Base-by-base conservation (phyloP, 2,888 invertebrate genomes). In the Apotomis capreana region DNA sequence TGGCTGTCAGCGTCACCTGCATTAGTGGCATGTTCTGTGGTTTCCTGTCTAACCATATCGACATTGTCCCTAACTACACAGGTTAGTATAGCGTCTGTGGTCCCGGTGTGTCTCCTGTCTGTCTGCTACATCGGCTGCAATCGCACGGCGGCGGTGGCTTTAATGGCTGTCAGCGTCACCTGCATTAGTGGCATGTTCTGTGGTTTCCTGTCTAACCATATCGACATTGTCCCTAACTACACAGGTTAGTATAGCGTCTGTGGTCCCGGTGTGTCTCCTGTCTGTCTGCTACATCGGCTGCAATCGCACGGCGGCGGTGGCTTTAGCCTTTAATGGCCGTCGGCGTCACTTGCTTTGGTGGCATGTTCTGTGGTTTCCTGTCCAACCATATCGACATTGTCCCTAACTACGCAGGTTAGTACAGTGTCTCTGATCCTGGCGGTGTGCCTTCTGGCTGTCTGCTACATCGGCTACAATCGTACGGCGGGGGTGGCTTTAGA, bases 321-420 rank as follows among this genome's bases (percentile, higher is more conserved):
- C 26, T 26, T 26, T n/a, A n/a, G 0, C 90, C 92, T 0, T 83
- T 96, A 5, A 95, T 95, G 94, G 94, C 95, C 0, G 76, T 95
- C 0, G 95, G 94, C 0, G 46, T 97, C 12, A 96, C 96, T 4
- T 91, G 95, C 74, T 95, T 96, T 82, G 97, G 97, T 51, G 97
- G 96, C 72, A 97, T 97, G 96, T 97, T 96, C 88, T 95, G 96
- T 75, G 97, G 97, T 6, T 97, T 96, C 86, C 92, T 97, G 12
- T 95, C 96, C 44, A 97, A 97, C 88, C 97, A 97, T 83, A 97
- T 97, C 79, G 97, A 97, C 81, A 96, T 97, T 78, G 96, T 97
- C 0, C 97, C 97, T 0, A 97, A 97, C 83, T 97, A 95, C 83
- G 97, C 97, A 44, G 96, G 95, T 89, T 76, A 81, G 75, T n/a